Percentiles rank a stretch among this genome's conserved stretches.
Evolutionary conservation across 1,140 invertebrate species (phyloP).

Genomic region (Apis cerana): DNA sequence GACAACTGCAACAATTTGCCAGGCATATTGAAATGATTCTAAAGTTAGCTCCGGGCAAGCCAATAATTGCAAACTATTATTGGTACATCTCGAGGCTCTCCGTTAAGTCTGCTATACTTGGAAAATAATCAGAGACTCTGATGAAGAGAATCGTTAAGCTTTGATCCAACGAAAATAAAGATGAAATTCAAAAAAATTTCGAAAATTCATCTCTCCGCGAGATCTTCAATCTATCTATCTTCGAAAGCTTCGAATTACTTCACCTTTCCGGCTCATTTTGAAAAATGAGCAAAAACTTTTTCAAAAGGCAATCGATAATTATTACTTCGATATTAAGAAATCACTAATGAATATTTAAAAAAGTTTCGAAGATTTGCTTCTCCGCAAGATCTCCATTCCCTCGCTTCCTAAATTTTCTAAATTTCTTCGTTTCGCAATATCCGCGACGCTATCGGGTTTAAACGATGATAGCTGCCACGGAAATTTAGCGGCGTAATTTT

Average conservation of each 20-base stretch:
- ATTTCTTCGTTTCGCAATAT: slow-evolving; percentile 58
- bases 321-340: too few relatives aligned
- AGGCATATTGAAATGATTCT: slow-evolving; percentile 57
- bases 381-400: too few relatives aligned
- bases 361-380: too few relatives aligned
- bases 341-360: too few relatives aligned
- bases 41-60: slow-evolving; percentile 60
- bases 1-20: slow-evolving; percentile 56
- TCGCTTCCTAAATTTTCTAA: slow-evolving; percentile 37
- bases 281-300: too few relatives aligned
- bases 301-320: too few relatives aligned
- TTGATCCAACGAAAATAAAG: neutral
- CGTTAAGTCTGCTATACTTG: slow-evolving; percentile 44
- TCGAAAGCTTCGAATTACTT: too few relatives aligned
- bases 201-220: too few relatives aligned
- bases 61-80: slow-evolving; percentile 72
- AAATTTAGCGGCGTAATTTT: slow-evolving; percentile 78
- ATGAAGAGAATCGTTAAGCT: neutral
- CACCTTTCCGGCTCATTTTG: too few relatives aligned
- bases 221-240: too few relatives aligned
- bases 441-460: slow-evolving; percentile 68
- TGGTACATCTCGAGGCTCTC: slow-evolving; percentile 58
- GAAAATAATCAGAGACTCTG: slow-evolving; percentile 71
- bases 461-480: slow-evolving; percentile 76
- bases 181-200: neutral